phyloP scores from a whole-genome alignment of 2,113 vertebrate species.

The Fregata magnificens region DNA sequence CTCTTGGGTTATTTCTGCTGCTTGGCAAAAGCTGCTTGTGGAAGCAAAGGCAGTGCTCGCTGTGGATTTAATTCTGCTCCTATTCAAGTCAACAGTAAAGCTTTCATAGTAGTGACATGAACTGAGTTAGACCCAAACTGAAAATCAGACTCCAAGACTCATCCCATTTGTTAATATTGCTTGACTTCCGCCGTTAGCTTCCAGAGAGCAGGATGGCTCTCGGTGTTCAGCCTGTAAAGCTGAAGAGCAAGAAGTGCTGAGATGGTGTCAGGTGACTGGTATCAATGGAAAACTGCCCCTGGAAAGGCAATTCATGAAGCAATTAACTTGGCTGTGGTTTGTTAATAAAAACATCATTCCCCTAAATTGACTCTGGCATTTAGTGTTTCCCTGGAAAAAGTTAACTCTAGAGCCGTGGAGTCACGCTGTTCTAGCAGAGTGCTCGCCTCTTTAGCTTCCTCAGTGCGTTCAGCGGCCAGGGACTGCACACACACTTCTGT shows the following conservation, averaged over 20 bases:
- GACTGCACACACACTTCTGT: too few species aligned
- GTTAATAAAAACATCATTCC: not conserved
- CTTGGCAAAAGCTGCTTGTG: not conserved
- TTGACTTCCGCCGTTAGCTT: not conserved
- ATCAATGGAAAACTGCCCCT: not conserved
- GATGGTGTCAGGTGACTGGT: not conserved
- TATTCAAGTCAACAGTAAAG: not conserved
- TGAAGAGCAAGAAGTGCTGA: not conserved
- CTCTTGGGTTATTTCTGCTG: not conserved
- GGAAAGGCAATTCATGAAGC: not conserved
- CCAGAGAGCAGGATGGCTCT: not conserved
- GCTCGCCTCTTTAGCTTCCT: not conserved
- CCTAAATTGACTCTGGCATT: not conserved
- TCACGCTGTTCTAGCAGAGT: not conserved
- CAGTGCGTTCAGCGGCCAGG: not conserved
- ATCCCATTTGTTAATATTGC: not conserved
- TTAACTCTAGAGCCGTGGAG: not conserved
- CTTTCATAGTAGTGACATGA: not conserved
- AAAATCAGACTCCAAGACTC: not conserved
- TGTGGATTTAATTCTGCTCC: not conserved
- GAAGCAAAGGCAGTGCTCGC: not conserved
- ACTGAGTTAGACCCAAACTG: not conserved
- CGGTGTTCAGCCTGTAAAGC: not conserved
- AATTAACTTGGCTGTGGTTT: not conserved
- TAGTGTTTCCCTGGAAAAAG: not conserved